Percentiles rank a stretch among this genome's conserved stretches.
Conservation (phyloP, 2,113 vertebrate genomes). For the Podocnemis expansa region DNA sequence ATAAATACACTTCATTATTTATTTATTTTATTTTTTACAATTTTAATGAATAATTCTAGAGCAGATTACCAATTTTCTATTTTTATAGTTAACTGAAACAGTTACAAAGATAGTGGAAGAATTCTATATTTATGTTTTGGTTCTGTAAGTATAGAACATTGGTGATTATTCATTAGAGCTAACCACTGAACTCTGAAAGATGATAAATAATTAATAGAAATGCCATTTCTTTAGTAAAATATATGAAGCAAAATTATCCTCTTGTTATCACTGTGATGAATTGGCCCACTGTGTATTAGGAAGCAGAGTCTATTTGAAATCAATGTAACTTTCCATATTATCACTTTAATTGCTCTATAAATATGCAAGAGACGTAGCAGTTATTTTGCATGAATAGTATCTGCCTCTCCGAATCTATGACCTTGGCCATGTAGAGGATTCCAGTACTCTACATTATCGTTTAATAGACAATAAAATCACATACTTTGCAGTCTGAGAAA, state of each 20-base stretch:
- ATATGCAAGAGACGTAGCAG: not conserved
- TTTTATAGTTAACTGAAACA: slow-evolving; percentile 13
- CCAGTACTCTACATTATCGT: not conserved
- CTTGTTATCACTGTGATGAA: slow-evolving; percentile 34
- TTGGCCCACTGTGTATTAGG: not conserved
- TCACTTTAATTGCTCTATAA: slow-evolving; percentile 30
- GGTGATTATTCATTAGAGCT: slow-evolving; percentile 18
- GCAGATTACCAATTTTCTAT: slow-evolving; percentile 46
- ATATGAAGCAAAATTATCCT: not conserved
- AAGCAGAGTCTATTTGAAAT: slow-evolving; percentile 45
- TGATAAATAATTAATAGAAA: slow-evolving; percentile 50
- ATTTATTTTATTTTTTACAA: slow-evolving; percentile 25
- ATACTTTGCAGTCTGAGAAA: not conserved
- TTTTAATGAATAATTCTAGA: slow-evolving; percentile 32
- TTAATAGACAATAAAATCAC: not conserved
- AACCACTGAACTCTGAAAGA: slow-evolving; percentile 60
- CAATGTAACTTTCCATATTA: not conserved
- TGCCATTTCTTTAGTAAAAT: slow-evolving; percentile 32
- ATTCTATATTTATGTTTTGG: not conserved
- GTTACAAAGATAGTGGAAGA: not conserved
- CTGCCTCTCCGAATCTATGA: not conserved
- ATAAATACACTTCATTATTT: not conserved
- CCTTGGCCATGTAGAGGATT: not conserved
- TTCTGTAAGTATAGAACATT: not conserved
- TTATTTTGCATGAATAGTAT: not conserved